Percentiles rank a stretch among this genome's conserved stretches.
These are phyloP conservation scores for Oryzias woworae DNA, from an alignment of 2,113 vertebrate genomes.

Conservation along the genomic window DNA sequence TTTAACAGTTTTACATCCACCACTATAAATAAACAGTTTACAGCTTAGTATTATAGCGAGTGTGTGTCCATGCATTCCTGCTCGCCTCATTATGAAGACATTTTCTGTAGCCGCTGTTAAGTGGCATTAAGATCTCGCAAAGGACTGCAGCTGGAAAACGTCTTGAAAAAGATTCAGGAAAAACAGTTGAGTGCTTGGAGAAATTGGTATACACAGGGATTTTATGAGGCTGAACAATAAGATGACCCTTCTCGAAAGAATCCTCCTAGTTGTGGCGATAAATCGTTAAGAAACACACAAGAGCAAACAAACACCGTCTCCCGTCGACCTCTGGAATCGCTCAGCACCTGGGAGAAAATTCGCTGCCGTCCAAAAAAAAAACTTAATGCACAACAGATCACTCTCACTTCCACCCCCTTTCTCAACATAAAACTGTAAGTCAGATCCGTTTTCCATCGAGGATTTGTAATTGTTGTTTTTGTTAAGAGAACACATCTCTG, in stretches of 20 bases:
- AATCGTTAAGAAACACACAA: constrained; percentile 38
- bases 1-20: constrained; percentile 51
- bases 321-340: constrained; percentile 55
- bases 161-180: constrained; percentile 50
- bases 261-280: constrained; percentile 30
- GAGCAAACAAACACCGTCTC: constrained; percentile 37
- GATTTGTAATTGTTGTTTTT: constrained; percentile 66
- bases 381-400: constrained; percentile 70
- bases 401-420: constrained; percentile 19
- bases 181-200: constrained; percentile 31
- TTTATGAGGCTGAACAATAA: constrained; percentile 1
- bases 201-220: constrained; percentile 6
- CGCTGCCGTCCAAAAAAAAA: constrained; percentile 58
- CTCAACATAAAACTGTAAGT: constrained; percentile 65
- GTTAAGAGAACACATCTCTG: constrained; percentile 43
- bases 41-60: neutral
- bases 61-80: constrained; percentile 7
- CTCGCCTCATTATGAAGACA: constrained; percentile 30
- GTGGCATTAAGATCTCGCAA: constrained; percentile 40
- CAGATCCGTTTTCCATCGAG: constrained; percentile 65
- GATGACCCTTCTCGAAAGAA: constrained; percentile 17
- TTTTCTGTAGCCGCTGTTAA: constrained; percentile 36
- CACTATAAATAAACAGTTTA: constrained; percentile 43
- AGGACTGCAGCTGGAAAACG: constrained; percentile 29
- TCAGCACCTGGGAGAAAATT: constrained; percentile 71